Base-by-base conservation (phyloP, 2,797 vertebrate genomes). In the Gymnothorax reevesii region DNA sequence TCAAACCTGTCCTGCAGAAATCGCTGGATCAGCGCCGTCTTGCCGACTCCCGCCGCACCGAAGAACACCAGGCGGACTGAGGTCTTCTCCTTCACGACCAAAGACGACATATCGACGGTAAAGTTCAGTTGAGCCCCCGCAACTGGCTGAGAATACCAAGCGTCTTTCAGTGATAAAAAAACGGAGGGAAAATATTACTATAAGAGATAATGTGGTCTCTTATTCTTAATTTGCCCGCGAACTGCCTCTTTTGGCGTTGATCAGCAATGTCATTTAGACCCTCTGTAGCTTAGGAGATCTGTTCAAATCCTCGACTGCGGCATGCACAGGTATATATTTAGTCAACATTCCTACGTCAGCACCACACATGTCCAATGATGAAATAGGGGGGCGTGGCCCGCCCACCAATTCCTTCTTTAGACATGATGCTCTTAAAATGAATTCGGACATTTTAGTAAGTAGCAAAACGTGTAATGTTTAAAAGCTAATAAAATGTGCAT, bases 11-110 rank as follows among this genome's bases (percentile, higher is more conserved):
- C 90, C 33, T 92, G 92, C 12, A 96, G 89, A 88, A 95, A 95
- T 0, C 94, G 94, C 87, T 84, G 92, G 91, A 96, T 95, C 84
- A 96, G 94, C 20, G 95, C 91, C 15, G 91, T 94, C 91, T 96
- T 96, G 0, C 96, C 96, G 83, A 95, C 95, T 0, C 93, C 92
- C 0, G 95, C 95, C 0, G 94, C 93, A 0, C 95, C 96, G 12
- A 96, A 88, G 93, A 96, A 92, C 86, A 94, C 94, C 87, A 96
- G 86, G 62, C 95, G 94, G 52, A 94, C 86, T 17, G 89, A 71
- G 83, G 75, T 84, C 59, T 79, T 83, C 83, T 92, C 88, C 57
- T 77, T 88, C 25, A 90, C 89, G n/a, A 83, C 49, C 66, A 90
- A 71, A 77, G 88, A 80, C 52, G 77, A 86, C 83, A 80, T 85